phyloP scores from a whole-genome alignment of 1,140 invertebrate species.

The Neodiprion lecontei region DNA sequence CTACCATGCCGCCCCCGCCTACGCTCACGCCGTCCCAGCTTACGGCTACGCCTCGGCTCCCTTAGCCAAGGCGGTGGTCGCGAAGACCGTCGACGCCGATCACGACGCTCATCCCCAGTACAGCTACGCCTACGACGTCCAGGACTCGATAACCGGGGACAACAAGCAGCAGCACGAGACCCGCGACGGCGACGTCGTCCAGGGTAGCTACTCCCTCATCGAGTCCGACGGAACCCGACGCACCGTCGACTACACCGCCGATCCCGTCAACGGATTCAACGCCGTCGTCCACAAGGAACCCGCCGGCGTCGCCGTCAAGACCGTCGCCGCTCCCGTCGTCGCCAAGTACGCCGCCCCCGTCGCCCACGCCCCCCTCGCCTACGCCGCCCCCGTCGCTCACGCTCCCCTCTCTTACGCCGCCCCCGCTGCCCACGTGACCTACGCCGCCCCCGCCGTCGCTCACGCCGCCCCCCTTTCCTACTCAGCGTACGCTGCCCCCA shows the following conservation, averaged over 20 bases:
- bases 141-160: constrained; percentile 65
- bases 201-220: constrained; percentile 71
- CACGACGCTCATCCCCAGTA: constrained; percentile 50
- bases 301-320: constrained; percentile 25
- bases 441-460: constrained; percentile 20
- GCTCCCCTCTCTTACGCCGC: constrained; percentile 32
- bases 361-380: constrained; percentile 31
- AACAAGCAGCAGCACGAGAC: constrained; percentile 70
- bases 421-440: constrained; percentile 29
- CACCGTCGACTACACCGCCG: constrained; percentile 60
- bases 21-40: constrained; percentile 37
- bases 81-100: constrained; percentile 46
- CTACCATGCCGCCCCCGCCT: constrained; percentile 26
- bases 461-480: constrained; percentile 39
- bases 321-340: constrained; percentile 33
- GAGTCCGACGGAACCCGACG: constrained; percentile 62
- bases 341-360: constrained; percentile 31
- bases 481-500: constrained; percentile 30
- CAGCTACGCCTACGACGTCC: constrained; percentile 55
- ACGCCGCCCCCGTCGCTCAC: constrained; percentile 16
- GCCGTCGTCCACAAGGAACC: constrained; percentile 51
- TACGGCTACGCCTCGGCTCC: constrained; percentile 32
- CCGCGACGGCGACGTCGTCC: constrained; percentile 67
- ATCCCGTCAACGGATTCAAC: constrained; percentile 58
- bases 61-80: constrained; percentile 41